Evolutionary conservation across 1,140 invertebrate species (phyloP).

Genomic region (Drosophila burlai): DNA sequence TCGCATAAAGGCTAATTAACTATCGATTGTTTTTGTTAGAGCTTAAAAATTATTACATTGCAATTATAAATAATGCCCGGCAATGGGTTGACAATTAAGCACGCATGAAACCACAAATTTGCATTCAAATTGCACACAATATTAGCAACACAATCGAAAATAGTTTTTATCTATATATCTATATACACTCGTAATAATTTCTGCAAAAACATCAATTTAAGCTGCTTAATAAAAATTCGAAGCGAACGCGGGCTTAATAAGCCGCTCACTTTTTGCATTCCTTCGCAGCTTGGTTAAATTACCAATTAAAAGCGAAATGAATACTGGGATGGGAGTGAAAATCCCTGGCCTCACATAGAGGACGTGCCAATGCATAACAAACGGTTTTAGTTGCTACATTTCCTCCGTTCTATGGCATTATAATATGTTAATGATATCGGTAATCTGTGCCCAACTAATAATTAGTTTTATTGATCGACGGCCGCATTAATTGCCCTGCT

Average conservation of each 20-base stretch:
- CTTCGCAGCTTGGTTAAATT: conserved; percentile 40
- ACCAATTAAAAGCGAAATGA: conserved; percentile 68
- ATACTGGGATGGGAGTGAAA: not conserved
- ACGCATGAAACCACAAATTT: conserved; percentile 76
- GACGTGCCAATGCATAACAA: conserved; percentile 49
- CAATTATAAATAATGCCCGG: conserved; percentile 61
- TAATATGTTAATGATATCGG: conserved; percentile 62
- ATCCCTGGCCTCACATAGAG: not conserved
- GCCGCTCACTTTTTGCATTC: not conserved
- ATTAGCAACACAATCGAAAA: conserved; percentile 53
- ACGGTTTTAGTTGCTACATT: conserved; percentile 23
- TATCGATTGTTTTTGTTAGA: conserved; percentile 66
- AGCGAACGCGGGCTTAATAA: conserved; percentile 50
- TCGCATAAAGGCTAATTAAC: conserved; percentile 68
- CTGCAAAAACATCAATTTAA: conserved; percentile 34
- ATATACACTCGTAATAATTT: conserved; percentile 2
- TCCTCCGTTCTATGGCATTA: conserved; percentile 25
- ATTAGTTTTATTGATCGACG: conserved; percentile 69
- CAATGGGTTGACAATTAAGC: conserved; percentile 71
- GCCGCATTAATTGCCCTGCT: conserved; percentile 34
- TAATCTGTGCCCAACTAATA: conserved; percentile 62
- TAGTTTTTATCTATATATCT: conserved; percentile 33
- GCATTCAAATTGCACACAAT: conserved; percentile 63
- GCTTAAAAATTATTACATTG: conserved; percentile 51
- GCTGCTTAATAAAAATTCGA: conserved; percentile 64